phyloP scores from a whole-genome alignment of 2,113 vertebrate genomes.

The Amblyopsis rosae region DNA sequence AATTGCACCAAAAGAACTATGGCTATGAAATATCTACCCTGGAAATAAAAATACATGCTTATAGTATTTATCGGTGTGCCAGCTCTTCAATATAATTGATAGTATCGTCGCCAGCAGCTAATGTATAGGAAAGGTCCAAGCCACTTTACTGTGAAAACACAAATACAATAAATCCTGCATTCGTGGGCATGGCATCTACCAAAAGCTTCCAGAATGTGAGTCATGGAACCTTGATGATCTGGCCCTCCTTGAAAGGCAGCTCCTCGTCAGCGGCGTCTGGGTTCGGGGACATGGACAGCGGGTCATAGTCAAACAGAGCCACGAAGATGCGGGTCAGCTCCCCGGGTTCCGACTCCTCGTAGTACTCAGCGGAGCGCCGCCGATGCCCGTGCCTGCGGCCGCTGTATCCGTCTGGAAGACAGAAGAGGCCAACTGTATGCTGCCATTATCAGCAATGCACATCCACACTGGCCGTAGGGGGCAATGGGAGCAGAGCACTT shows the following conservation, averaged over 20 bases:
- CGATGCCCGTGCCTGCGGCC: constrained; percentile 72
- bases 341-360: constrained; percentile 89
- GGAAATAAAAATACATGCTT: no score
- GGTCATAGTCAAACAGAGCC: constrained; percentile 96
- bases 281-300: constrained; percentile 95
- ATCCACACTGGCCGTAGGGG: constrained; percentile 60
- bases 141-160: neutral
- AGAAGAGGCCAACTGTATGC: constrained; percentile 63
- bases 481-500: constrained; percentile 65
- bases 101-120: no score
- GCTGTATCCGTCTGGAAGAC: constrained; percentile 83
- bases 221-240: constrained; percentile 90
- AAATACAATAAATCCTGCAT: neutral
- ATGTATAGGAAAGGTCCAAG: no score
- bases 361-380: constrained; percentile 85
- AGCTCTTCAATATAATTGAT: no score
- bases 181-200: neutral
- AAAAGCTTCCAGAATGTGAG: neutral
- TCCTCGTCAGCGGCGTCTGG: constrained; percentile 94
- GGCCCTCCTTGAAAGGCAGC: constrained; percentile 95
- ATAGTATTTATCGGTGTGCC: no score
- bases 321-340: constrained; percentile 89
- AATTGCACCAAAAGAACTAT: no score
- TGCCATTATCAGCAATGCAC: constrained; percentile 69
- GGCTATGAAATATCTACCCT: no score